Evolutionary conservation across 2,888 invertebrate genomes (phyloP), one percentile per base, ranked within the genome.

Genomic region (Cordilura impudica): DNA sequence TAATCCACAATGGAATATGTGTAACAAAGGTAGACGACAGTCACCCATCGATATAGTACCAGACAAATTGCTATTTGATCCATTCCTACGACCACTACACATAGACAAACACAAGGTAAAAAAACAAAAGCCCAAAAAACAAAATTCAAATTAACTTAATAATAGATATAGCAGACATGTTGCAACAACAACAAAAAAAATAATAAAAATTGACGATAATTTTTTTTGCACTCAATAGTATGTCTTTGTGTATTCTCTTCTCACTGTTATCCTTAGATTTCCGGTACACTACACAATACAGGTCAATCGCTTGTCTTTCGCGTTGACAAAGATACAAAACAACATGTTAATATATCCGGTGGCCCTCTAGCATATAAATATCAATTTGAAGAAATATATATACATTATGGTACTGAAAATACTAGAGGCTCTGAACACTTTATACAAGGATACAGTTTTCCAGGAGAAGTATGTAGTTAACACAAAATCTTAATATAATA

Each of bases 11-110:
- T 99, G 99, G 99, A 95, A 95, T 88, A 94, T 99, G 93, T 99
- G 99, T 92, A 96, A 95, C 91, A 97, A 97, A 90, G 99, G 99
- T 53, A 93, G 96, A 81, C 93, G 98, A 81, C 99, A 99, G 91
- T 98, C 98, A 81, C 99, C 99, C 2, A 97, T 99, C 88, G 97
- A 99, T 91, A 94, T 99, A 83, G 98, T 98, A 87, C 98, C 99
- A 2, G 95, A 95, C 86, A 95, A 96, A 89, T 92, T 99, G 82
- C 93, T 99, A 79, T 99, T 95, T 91, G 99, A 99, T 91, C 98
- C 98, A 7, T 96, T 96, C 91, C 92, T 99, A 82, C 93, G 96
- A 86, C 94, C 95, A 83, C 93, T 99, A 85, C 95, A 96, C 89
- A 94, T 98, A 87, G 97, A 97, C 90, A 97, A 97, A 90, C 95